Conservation (phyloP, 92 coral and sea anemone genomes). For the Parazoanthus atlanticus region DNA sequence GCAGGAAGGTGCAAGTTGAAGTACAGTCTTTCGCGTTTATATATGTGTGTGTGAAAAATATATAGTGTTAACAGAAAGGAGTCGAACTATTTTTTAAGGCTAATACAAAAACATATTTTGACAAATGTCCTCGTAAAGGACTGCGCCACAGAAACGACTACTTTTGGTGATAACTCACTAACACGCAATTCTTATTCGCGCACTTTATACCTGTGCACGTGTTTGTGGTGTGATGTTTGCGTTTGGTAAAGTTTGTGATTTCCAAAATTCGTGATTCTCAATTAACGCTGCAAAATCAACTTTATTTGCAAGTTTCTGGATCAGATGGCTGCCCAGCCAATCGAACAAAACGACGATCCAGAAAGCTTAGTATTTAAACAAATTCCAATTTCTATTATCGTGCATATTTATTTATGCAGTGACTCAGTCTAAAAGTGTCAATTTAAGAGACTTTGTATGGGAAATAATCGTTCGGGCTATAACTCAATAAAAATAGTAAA, state of each 20-base stretch:
- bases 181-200: not conserved
- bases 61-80: too few species aligned
- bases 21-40: too few species aligned
- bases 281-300: not conserved
- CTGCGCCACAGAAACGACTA: not conserved
- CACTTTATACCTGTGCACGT: not conserved
- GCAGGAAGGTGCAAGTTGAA: too few species aligned
- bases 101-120: not conserved
- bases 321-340: not conserved
- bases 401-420: not conserved
- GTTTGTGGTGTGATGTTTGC: not conserved
- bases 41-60: too few species aligned
- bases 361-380: not conserved
- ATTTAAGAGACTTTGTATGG: too few species aligned
- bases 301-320: constrained; percentile 1
- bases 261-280: not conserved
- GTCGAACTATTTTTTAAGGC: too few species aligned
- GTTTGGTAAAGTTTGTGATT: too few species aligned
- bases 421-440: not conserved
- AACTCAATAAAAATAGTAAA: too few species aligned
- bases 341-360: constrained; percentile 16
- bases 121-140: not conserved
- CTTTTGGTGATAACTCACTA: not conserved
- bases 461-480: too few species aligned
- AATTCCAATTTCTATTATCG: not conserved